These are phyloP conservation scores for Junonia oenone DNA, from an alignment of 2,888 invertebrate species.

Conservation along the genomic window DNA sequence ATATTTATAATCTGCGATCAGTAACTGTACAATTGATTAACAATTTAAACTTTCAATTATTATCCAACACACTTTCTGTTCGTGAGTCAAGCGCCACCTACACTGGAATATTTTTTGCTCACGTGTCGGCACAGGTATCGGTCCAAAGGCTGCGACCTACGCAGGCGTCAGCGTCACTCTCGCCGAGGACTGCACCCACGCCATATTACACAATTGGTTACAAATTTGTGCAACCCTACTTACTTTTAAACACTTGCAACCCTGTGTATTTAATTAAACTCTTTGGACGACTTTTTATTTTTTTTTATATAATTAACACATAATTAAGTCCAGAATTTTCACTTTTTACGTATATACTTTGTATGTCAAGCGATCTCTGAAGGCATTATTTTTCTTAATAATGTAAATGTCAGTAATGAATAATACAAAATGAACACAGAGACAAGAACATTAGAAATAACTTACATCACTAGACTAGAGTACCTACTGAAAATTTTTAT, in stretches of 20 bases:
- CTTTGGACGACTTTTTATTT: background rate
- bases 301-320: background rate
- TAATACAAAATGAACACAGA: no score
- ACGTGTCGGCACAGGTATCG: constrained; percentile 36
- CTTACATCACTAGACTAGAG: no score
- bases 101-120: constrained; percentile 43
- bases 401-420: no score
- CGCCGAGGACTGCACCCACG: constrained; percentile 60
- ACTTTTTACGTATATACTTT: no score
- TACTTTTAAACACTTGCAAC: constrained; percentile 13
- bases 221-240: constrained; percentile 35
- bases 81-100: constrained; percentile 51
- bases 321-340: no score
- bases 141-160: constrained; percentile 50
- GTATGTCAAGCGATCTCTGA: no score
- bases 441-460: no score
- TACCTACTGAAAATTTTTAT: no score
- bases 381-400: no score
- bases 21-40: constrained; percentile 43
- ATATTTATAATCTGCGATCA: constrained; percentile 6
- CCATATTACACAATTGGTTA: constrained; percentile 42
- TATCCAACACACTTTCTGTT: constrained; percentile 52
- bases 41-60: constrained; percentile 41
- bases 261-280: no score
- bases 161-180: constrained; percentile 38